A percentile compares a stretch with the other conserved stretches of the same genome.
These are phyloP conservation scores for Trachythela sp. DNA, from an alignment of 64 coral and sea anemone species.

Conservation along the genomic window DNA sequence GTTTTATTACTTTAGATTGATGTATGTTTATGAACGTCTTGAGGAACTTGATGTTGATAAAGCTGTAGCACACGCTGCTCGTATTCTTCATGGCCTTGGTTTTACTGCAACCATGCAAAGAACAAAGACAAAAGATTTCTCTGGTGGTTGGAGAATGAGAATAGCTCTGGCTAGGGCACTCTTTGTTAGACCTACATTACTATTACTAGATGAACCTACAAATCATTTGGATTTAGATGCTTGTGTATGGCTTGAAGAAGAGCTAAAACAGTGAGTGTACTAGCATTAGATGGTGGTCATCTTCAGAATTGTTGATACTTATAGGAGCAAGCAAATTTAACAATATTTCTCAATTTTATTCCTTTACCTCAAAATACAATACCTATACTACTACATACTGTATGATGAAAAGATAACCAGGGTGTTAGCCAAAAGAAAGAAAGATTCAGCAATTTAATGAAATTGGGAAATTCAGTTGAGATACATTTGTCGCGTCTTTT, in stretches of 20 bases:
- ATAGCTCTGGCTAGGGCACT: constrained; percentile 84
- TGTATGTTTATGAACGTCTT: constrained; percentile 87
- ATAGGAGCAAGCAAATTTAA: too few species aligned
- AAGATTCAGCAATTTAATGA: too few species aligned
- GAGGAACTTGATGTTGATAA: constrained; percentile 90
- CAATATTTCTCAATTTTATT: too few species aligned
- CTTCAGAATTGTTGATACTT: too few species aligned
- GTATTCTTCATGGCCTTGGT: constrained; percentile 87
- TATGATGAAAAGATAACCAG: too few species aligned
- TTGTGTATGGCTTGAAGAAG: constrained; percentile 96
- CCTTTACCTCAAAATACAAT: too few species aligned
- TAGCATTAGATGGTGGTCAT: too few species aligned
- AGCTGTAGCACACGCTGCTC: constrained; percentile 73
- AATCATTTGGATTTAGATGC: constrained; percentile 98
- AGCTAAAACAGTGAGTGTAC: constrained; percentile 72
- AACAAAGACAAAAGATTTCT: constrained; percentile 86
- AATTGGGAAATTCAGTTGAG: too few species aligned
- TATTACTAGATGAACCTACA: constrained; percentile 92
- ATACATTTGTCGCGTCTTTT: too few species aligned
- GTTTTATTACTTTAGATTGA: constrained; percentile 35
- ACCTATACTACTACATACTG: too few species aligned
- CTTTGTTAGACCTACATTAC: constrained; percentile 81
- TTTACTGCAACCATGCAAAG: constrained; percentile 83
- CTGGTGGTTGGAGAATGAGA: constrained; percentile 99
- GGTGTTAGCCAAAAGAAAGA: too few species aligned